A percentile compares a stretch with the other conserved stretches of the same genome.
These are phyloP conservation scores for Ammospiza nelsoni DNA, from an alignment of 2,113 vertebrate species.

Conservation along the genomic window DNA sequence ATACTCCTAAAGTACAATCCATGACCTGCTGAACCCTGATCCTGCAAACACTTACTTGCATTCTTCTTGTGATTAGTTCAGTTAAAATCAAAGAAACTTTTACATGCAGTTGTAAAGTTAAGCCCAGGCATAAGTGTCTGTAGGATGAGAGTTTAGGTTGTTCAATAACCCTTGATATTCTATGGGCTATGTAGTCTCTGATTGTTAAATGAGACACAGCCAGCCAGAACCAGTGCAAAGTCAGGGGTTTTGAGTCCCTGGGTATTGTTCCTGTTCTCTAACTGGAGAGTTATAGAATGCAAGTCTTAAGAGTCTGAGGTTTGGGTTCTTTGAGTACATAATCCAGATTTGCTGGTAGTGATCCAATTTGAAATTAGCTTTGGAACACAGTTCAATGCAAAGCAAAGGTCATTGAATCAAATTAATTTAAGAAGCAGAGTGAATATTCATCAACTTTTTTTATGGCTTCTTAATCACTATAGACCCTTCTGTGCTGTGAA, in stretches of 20 bases:
- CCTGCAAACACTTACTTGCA: not conserved
- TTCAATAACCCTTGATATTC: conserved; percentile 4
- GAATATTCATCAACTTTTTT: not conserved
- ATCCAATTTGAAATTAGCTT: not conserved
- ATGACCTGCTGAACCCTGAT: conserved; percentile 10
- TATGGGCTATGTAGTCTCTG: not conserved
- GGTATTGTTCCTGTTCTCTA: not conserved
- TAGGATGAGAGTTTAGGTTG: not conserved
- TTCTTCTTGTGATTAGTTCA: conserved; percentile 38
- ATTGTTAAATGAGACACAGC: not conserved
- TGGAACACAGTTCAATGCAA: not conserved
- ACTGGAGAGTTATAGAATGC: not conserved
- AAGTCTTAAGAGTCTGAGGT: not conserved
- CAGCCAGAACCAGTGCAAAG: not conserved
- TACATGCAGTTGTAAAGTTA: conserved; percentile 37
- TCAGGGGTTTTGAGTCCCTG: not conserved
- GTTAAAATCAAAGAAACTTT: conserved; percentile 39
- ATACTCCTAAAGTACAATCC: conserved; percentile 1
- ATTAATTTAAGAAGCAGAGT: not conserved
- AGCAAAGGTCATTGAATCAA: not conserved
- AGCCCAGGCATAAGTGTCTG: not conserved
- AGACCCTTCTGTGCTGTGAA: not conserved
- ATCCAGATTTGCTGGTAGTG: not conserved
- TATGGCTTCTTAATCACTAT: not conserved
- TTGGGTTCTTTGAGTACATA: not conserved